Conservation (phyloP, 64 coral and sea anemone species). For the Hydrozoanthus tunicans region DNA sequence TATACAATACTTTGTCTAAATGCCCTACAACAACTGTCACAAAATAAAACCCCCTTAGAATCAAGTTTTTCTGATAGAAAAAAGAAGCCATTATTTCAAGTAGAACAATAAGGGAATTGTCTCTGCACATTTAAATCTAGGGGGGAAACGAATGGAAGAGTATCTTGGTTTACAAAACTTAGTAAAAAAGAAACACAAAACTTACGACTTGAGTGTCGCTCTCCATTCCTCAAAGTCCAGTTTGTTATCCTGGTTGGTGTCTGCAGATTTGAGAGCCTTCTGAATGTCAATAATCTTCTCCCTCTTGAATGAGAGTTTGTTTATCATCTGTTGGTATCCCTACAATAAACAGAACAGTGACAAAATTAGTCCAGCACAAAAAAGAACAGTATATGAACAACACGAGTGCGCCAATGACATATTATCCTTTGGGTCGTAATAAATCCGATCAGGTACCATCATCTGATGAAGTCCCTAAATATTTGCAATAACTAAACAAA, state of each 20-base stretch:
- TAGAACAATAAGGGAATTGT: too few relatives aligned
- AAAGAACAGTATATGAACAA: background rate
- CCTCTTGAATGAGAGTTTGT: conserved; percentile 93
- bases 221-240: conserved; percentile 99
- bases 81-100: too few relatives aligned
- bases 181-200: background rate
- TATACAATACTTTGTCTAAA: too few relatives aligned
- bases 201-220: conserved; percentile 96
- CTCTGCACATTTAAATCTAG: background rate
- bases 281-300: conserved; percentile 99
- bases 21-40: too few relatives aligned
- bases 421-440: background rate
- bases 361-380: background rate
- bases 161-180: background rate
- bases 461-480: too few relatives aligned
- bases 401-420: background rate
- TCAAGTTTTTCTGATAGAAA: too few relatives aligned
- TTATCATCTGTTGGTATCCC: conserved; percentile 97
- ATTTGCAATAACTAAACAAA: too few relatives aligned
- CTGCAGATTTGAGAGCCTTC: conserved; percentile 91
- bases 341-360: conserved; percentile 5
- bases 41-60: too few relatives aligned
- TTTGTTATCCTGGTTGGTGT: conserved; percentile 97
- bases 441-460: too few relatives aligned
- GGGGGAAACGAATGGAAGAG: background rate